A percentile compares a stretch with the other conserved stretches of the same genome.
Evolutionary conservation across 64 coral and sea anemone genomes (phyloP).

Genomic region (Anthopleura sola): DNA sequence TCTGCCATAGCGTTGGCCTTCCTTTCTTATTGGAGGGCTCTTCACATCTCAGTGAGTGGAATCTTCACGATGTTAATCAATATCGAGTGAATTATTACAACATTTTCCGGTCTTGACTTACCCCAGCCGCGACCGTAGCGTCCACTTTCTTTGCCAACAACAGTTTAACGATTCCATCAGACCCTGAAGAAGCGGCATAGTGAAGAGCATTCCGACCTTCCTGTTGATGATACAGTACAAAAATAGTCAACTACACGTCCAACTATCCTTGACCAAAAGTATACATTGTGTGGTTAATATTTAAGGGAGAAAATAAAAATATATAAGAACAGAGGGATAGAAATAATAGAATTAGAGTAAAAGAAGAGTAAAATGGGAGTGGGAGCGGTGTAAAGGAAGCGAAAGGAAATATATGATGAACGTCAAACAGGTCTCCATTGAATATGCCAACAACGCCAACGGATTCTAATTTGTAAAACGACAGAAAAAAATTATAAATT

Average conservation of each 20-base stretch:
- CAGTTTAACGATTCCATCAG: slow-evolving; percentile 93
- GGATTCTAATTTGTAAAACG: not conserved
- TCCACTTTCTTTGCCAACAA: slow-evolving; percentile 84
- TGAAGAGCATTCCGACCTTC: slow-evolving; percentile 71
- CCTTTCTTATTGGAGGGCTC: not conserved
- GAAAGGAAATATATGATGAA: not conserved
- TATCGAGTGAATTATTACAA: no score
- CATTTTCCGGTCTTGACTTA: slow-evolving; percentile 27
- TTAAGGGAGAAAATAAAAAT: not conserved
- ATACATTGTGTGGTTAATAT: no score
- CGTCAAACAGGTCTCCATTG: not conserved
- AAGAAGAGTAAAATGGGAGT: not conserved
- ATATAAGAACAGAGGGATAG: not conserved
- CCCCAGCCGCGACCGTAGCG: slow-evolving; percentile 56
- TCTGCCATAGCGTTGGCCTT: not conserved
- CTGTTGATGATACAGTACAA: slow-evolving; percentile 17
- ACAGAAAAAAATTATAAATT: not conserved
- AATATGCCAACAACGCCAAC: not conserved
- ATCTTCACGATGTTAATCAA: no score
- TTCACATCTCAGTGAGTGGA: not conserved
- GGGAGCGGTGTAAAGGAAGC: not conserved
- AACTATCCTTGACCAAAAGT: no score
- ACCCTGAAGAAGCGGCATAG: slow-evolving; percentile 72
- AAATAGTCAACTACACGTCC: not conserved
- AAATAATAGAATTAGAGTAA: not conserved